A percentile compares a stretch with the other conserved stretches of the same genome.
phyloP scores from a whole-genome alignment of 2,797 vertebrate species.

The Protonibea diacanthus region DNA sequence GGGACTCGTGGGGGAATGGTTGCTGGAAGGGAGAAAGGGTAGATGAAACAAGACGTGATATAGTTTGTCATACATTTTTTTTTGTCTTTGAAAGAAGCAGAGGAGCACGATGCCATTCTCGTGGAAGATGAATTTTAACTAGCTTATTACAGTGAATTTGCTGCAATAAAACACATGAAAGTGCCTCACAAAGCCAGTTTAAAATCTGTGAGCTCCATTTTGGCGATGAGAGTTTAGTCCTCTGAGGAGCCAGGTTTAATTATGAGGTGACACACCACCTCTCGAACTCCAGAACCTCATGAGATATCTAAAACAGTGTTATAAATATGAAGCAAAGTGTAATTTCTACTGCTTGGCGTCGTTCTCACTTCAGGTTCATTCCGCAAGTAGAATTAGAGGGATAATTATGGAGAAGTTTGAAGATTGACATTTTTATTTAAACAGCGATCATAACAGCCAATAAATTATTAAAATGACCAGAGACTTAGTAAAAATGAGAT shows the following conservation, averaged over 20 bases:
- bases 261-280: slow-evolving; percentile 7
- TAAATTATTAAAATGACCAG: not conserved
- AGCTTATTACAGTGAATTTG: not conserved
- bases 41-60: not conserved
- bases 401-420: not conserved
- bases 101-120: not conserved
- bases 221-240: not conserved
- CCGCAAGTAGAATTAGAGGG: not conserved
- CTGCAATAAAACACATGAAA: not conserved
- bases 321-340: not conserved
- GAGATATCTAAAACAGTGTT: not conserved
- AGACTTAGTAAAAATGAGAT: not conserved
- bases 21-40: slow-evolving; percentile 79
- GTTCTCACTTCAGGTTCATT: slow-evolving; percentile 1
- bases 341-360: not conserved
- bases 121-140: not conserved
- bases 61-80: not conserved
- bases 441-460: not conserved
- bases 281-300: not conserved
- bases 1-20: slow-evolving; percentile 97
- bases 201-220: not conserved
- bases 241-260: slow-evolving; percentile 8
- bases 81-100: not conserved
- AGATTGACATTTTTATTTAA: not conserved
- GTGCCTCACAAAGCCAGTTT: not conserved